Evolutionary conservation across 2,888 invertebrate genomes (phyloP).

Genomic region (Callosobruchus maculatus): DNA sequence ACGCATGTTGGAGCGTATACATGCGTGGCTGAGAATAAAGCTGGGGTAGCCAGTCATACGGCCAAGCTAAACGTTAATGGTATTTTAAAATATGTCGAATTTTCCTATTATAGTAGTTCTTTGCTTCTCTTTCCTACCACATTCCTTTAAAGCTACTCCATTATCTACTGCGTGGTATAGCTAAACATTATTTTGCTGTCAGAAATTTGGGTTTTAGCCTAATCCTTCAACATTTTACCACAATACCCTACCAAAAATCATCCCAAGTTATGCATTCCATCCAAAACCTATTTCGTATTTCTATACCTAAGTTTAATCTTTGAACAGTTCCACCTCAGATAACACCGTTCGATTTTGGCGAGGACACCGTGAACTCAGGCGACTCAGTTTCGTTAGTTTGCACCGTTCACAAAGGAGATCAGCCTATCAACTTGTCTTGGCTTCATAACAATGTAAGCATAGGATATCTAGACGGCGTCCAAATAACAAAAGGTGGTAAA

Average conservation of each 20-base stretch:
- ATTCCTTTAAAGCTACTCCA: too few relatives aligned
- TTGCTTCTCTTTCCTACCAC: too few relatives aligned
- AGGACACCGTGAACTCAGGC: slow-evolving; percentile 73
- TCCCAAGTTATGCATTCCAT: too few relatives aligned
- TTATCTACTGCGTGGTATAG: too few relatives aligned
- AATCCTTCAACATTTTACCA: too few relatives aligned
- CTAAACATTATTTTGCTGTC: too few relatives aligned
- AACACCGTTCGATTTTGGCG: slow-evolving; percentile 66
- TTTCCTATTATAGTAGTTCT: background rate
- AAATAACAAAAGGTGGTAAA: slow-evolving; percentile 45
- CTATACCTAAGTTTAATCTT: too few relatives aligned
- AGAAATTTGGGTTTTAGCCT: too few relatives aligned
- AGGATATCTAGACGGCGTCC: slow-evolving; percentile 33
- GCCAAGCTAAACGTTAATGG: slow-evolving; percentile 55
- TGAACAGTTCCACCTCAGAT: slow-evolving; percentile 71
- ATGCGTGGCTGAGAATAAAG: slow-evolving; percentile 63
- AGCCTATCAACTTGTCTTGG: slow-evolving; percentile 75
- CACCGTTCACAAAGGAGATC: slow-evolving; percentile 75
- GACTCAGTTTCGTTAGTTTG: slow-evolving; percentile 73
- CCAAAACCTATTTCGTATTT: too few relatives aligned
- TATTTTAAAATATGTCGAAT: slow-evolving; percentile 25
- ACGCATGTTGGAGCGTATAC: slow-evolving; percentile 73
- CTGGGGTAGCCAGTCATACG: slow-evolving; percentile 53
- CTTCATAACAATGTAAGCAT: slow-evolving; percentile 59
- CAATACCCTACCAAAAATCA: too few relatives aligned